These are phyloP conservation scores for Drosophila meridionalis DNA, from an alignment of 2,888 invertebrate genomes.

Conservation along the genomic window DNA sequence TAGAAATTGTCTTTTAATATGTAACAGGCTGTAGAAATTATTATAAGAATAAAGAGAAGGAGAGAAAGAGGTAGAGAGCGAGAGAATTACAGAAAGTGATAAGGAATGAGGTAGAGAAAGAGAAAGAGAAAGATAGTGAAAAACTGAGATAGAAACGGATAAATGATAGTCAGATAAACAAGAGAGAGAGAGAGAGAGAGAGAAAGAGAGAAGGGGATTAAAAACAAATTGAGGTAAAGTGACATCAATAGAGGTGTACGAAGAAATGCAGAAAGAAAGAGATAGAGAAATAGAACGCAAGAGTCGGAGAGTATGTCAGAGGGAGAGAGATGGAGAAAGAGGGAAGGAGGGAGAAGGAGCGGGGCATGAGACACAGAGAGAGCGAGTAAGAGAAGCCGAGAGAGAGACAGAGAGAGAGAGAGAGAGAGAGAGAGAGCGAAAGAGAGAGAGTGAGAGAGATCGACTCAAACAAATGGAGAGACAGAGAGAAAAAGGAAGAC, in stretches of 20 bases:
- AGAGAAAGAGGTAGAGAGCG: not conserved
- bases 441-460: not conserved
- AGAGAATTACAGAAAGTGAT: rapidly evolving
- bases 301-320: not conserved
- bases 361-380: no score
- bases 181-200: not conserved
- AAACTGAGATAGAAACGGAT: not conserved
- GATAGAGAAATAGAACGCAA: not conserved
- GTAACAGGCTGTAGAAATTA: no score
- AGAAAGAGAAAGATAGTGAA: not conserved
- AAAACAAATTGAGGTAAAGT: no score
- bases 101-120: no score
- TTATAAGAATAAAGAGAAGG: not conserved
- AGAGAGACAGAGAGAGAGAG: not conserved
- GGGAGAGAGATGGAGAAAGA: not conserved
- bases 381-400: not conserved
- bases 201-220: not conserved
- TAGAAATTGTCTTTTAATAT: not conserved
- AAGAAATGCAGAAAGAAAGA: not conserved
- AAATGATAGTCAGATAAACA: no score
- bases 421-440: not conserved
- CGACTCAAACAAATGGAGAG: no score
- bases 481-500: not conserved
- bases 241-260: no score
- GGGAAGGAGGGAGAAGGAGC: not conserved